Percentiles rank a stretch among this genome's conserved stretches.
Evolutionary conservation across 2,888 invertebrate genomes (phyloP).

Genomic region (Drosophila sordidula): DNA sequence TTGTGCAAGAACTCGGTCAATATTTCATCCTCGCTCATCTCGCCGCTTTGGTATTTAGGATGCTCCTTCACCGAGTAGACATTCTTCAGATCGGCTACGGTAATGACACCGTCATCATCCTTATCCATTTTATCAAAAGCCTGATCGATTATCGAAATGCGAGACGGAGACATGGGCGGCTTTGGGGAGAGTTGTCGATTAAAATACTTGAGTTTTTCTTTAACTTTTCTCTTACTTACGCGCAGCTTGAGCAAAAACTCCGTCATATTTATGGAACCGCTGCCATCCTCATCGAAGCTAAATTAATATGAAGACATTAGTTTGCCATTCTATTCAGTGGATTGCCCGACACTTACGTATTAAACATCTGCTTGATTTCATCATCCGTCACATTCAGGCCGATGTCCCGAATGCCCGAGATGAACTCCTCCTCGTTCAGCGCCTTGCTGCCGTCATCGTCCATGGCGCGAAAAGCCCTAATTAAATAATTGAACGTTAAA

Average conservation of each 20-base stretch:
- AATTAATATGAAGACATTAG: slow-evolving; percentile 33
- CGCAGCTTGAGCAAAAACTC: slow-evolving; percentile 94
- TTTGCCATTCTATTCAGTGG: neutral
- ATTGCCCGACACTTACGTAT: slow-evolving; percentile 63
- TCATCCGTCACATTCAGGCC: slow-evolving; percentile 89
- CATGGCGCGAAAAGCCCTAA: slow-evolving; percentile 94
- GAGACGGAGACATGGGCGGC: slow-evolving; percentile 93
- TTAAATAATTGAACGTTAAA: slow-evolving; percentile 51
- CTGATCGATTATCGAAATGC: slow-evolving; percentile 91
- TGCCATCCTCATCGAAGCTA: slow-evolving; percentile 93
- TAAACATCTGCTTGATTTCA: slow-evolving; percentile 84
- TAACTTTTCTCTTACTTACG: slow-evolving; percentile 86
- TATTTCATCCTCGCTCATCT: slow-evolving; percentile 93
- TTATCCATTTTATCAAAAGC: slow-evolving; percentile 95
- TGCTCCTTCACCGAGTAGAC: slow-evolving; percentile 94
- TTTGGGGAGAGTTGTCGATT: slow-evolving; percentile 81
- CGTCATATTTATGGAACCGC: slow-evolving; percentile 93
- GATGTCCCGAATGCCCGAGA: slow-evolving; percentile 91
- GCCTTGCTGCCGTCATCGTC: slow-evolving; percentile 96
- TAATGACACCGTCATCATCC: slow-evolving; percentile 92
- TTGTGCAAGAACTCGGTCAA: slow-evolving; percentile 92
- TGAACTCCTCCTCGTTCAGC: slow-evolving; percentile 93
- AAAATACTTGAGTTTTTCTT: neutral
- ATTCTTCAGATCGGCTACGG: slow-evolving; percentile 90
- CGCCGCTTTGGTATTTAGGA: slow-evolving; percentile 94